Evolutionary conservation across 2,888 invertebrate species (phyloP).

Genomic region (Oscheius sp.): DNA sequence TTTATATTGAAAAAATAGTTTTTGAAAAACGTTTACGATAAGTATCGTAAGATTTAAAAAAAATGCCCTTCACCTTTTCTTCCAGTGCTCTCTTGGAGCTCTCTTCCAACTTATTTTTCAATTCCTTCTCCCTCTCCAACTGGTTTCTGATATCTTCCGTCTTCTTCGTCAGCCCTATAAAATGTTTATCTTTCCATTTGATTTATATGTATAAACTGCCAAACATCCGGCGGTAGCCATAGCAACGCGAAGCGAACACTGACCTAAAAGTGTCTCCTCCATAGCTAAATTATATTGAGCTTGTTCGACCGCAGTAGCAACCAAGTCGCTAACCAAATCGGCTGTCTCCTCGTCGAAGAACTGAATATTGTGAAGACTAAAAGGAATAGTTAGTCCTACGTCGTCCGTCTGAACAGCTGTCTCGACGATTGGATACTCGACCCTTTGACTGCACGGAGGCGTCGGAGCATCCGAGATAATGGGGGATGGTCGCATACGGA

Average conservation of each 20-base stretch:
- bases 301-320: slow-evolving; percentile 34
- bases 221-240: too few species aligned
- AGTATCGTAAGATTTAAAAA: too few species aligned
- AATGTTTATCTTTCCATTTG: too few species aligned
- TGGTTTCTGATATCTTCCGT: slow-evolving; percentile 12
- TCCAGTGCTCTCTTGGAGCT: background rate
- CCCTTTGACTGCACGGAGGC: slow-evolving; percentile 38
- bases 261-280: slow-evolving; percentile 10
- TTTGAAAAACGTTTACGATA: too few species aligned
- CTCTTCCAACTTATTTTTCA: slow-evolving; percentile 4
- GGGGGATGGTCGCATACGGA: background rate
- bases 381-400: slow-evolving; percentile 29
- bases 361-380: slow-evolving; percentile 23
- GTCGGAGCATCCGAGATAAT: slow-evolving; percentile 21
- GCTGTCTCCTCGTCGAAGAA: slow-evolving; percentile 42
- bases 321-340: slow-evolving; percentile 41
- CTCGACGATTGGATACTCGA: slow-evolving; percentile 41
- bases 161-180: slow-evolving; percentile 12
- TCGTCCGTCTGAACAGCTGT: slow-evolving; percentile 49
- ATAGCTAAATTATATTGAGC: slow-evolving; percentile 6
- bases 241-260: too few species aligned
- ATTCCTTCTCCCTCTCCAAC: slow-evolving; percentile 3
- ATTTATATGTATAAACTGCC: too few species aligned
- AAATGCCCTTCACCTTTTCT: slow-evolving; percentile 17
- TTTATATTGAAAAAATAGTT: background rate